Evolutionary conservation across 23 tunicate species (phyloP), one percentile per base, ranked within the genome.

Genomic region (Botrylloides violaceus): DNA sequence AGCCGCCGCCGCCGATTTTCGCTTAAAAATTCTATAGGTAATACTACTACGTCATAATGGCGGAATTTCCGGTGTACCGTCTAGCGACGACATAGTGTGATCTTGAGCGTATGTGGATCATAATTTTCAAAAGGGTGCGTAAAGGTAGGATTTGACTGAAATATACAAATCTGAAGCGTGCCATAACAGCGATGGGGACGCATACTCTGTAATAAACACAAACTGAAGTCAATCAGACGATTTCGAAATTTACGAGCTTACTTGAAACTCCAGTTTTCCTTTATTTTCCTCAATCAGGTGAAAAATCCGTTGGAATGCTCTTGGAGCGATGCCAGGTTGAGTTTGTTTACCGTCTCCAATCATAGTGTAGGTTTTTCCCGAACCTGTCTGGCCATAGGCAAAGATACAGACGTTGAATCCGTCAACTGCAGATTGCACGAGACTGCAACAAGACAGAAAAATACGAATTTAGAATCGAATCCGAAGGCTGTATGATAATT

Each of bases 351-450:
- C 73, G 68, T 85, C 93, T 0, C 98, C 98, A 28, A 93, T 93
- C 98, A 93, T 93, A 12, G 98, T 93, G 89, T 84, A 93, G 4
- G 98, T 93, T 62, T 93, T 93, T 1, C 98, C 98, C 0, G 98
- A 93, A 19, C 98, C 98, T 26, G 98, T 93, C 66, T 93, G 98
- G 19, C 98, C 98, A 64, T 93, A 93, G 3, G 98, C 98, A 59
- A 92, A 84, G 49, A 92, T 80, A 48, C 92, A 92, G 34, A 92
- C 98, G 70, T 93, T 93, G 80, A 70, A 93, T 4, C 98, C 98
- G 56, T 93, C 98, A 2, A 93, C 82, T 2, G 98, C 98, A 15
- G 98, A 93, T 55, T 93, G 98, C 49, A 93, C 66, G 56, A 93
- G 53, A 37, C 84, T 79, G 58, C 22, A 60, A 73, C 15, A 30